Evolutionary conservation across 1,140 invertebrate genomes (phyloP).

Genomic region (Drosophila kepulauana): DNA sequence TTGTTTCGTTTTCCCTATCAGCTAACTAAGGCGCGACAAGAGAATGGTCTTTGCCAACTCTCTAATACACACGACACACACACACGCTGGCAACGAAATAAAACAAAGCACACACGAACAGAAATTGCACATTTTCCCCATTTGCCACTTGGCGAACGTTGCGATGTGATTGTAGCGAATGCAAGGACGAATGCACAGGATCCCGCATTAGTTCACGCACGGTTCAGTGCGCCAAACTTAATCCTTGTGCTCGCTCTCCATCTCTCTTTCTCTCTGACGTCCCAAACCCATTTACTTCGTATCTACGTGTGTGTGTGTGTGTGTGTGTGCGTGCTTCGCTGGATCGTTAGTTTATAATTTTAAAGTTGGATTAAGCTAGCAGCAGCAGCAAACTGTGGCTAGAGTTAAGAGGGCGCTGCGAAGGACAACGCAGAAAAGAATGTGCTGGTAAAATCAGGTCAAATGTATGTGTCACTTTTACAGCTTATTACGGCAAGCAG

Average conservation of each 20-base stretch:
- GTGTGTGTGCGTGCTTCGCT: constrained; percentile 45
- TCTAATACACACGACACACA: constrained; percentile 15
- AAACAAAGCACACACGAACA: constrained; percentile 25
- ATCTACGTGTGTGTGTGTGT: background rate
- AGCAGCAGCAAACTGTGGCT: constrained; percentile 13
- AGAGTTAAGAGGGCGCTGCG: constrained; percentile 4
- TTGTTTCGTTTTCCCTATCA: constrained; percentile 33
- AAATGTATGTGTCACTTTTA: constrained; percentile 80
- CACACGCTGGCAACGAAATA: constrained; percentile 13
- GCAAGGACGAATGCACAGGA: constrained; percentile 78
- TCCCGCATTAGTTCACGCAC: constrained; percentile 76
- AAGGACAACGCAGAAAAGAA: constrained; percentile 56
- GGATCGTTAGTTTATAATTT: constrained; percentile 83
- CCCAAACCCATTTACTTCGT: constrained; percentile 25
- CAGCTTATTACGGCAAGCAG: constrained; percentile 78
- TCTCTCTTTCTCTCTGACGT: constrained; percentile 39
- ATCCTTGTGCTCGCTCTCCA: constrained; percentile 52
- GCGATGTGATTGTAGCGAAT: constrained; percentile 74
- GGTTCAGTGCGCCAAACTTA: constrained; percentile 81
- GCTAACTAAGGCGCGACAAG: constrained; percentile 64
- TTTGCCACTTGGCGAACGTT: constrained; percentile 50
- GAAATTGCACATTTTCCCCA: constrained; percentile 50
- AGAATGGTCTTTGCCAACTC: constrained; percentile 57
- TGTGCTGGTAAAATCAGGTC: constrained; percentile 74
- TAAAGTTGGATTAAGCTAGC: constrained; percentile 79